phyloP scores from a whole-genome alignment of 2,113 vertebrate species.

The Anthoscopus minutus region DNA sequence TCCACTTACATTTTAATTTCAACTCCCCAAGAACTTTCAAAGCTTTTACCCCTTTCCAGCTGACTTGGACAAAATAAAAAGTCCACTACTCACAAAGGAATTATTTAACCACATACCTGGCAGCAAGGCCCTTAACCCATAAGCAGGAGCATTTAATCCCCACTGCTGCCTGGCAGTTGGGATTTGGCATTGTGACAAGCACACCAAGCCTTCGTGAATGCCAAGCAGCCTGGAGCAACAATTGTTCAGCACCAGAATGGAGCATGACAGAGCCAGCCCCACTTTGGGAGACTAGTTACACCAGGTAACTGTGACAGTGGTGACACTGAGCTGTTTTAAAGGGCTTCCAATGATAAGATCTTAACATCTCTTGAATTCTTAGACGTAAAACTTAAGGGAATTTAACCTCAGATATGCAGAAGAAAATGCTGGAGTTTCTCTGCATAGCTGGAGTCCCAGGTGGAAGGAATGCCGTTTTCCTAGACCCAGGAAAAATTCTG shows the following conservation, averaged over 20 bases:
- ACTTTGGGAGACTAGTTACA: not conserved
- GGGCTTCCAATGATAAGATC: not conserved
- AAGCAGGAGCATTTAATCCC: conserved; percentile 1
- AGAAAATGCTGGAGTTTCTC: not conserved
- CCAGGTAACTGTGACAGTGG: not conserved
- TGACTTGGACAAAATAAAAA: not conserved
- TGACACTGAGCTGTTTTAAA: not conserved
- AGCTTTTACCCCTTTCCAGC: not conserved
- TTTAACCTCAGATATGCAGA: not conserved
- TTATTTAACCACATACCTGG: not conserved
- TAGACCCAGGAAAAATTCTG: not conserved
- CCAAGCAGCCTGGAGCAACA: not conserved
- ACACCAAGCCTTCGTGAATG: not conserved
- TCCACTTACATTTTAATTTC: rapidly evolving
- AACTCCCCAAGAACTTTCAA: not conserved
- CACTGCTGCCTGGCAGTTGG: not conserved
- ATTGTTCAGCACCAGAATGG: not conserved
- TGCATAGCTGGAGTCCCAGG: not conserved
- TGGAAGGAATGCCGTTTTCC: not conserved
- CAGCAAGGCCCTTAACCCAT: not conserved
- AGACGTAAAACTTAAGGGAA: not conserved
- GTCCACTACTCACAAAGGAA: not conserved
- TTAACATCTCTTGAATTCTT: not conserved
- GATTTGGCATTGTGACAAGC: not conserved
- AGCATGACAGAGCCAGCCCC: rapidly evolving